A percentile compares a stretch with the other conserved stretches of the same genome.
Evolutionary conservation across 2,113 vertebrate genomes (phyloP).

Genomic region (Rana temporaria): DNA sequence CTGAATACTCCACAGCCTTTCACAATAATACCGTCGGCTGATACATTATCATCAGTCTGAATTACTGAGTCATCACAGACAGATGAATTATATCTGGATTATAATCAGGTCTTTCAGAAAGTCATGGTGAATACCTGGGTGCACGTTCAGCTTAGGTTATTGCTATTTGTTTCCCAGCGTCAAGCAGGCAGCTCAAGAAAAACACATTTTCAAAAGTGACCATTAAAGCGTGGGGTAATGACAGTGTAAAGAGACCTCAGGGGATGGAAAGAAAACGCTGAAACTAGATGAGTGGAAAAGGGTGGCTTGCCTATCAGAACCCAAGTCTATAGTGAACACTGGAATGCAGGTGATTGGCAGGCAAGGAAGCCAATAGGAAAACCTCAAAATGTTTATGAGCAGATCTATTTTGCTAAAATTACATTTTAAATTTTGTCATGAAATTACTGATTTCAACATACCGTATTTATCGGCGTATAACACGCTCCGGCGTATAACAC

Average conservation of each 20-base stretch:
- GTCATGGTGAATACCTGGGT: slow-evolving; percentile 13
- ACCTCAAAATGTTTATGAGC: no score
- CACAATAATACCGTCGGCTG: not conserved
- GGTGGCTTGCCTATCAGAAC: no score
- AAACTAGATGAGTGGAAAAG: no score
- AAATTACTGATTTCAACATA: no score
- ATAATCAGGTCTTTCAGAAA: not conserved
- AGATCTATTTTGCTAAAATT: no score
- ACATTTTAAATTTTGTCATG: no score
- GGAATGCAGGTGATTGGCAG: no score
- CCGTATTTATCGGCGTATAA: no score
- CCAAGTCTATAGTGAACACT: no score
- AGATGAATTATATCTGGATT: not conserved
- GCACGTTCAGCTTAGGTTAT: slow-evolving; percentile 6
- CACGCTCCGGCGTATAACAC: no score
- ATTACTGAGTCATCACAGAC: slow-evolving; percentile 11
- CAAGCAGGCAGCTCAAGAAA: slow-evolving; percentile 3
- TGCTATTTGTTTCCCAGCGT: slow-evolving; percentile 39
- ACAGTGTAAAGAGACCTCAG: not conserved
- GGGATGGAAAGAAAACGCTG: not conserved
- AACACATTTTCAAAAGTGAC: slow-evolving; percentile 17
- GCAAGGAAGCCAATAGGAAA: no score
- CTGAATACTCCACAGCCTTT: not conserved
- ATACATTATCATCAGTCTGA: slow-evolving; percentile 4
- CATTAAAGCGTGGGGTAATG: slow-evolving; percentile 25